Base-by-base conservation (phyloP, 2,888 invertebrate species). In the Aplocera efformata region DNA sequence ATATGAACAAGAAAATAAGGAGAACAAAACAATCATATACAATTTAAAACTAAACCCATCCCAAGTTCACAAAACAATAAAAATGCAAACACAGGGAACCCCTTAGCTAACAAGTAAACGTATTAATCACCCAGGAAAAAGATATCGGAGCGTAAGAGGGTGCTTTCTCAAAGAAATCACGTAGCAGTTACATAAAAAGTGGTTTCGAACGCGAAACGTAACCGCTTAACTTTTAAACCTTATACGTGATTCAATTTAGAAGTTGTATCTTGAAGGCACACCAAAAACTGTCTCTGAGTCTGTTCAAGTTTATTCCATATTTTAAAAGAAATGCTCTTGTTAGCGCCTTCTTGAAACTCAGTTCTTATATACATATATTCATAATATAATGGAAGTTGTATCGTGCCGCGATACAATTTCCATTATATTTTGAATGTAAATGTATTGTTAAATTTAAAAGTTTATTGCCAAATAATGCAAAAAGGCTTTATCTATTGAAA, bases 171-270 rank as follows among this genome's bases (percentile, higher is more conserved):
- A 72, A 72, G 72, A 77, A 76, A 80, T 77, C 81, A 83, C 81
- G 81, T 80, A 72, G 69, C 63, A 63, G 71, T 72, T 72, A 78
- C 69, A 75, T 77, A 82, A 84, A 55, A 83, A 83, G 75, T 71
- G 77, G 79, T 75, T 78, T 69, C 68, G 62, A 78, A 77, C 73
- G 67, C 72, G 72, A 76, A 77, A 78, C 73, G 80, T 78, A 79
- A 83, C 79, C 79, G 79, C 81, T 84, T 84, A 84, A 86, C 82
- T 85, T 86, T 84, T 84, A 83, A 85, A 83, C 79, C 78, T 76
- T 78, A 79, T 84, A 85, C 86, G 85, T 85, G 86, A 85, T 85
- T 84, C 85, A 85, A 86, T 86, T 85, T 80, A 66, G 71, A 78
- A 82, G 78, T 81, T 82, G 76, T 78, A 74, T 79, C 75, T 77